Conservation (phyloP, 1,140 invertebrate species). For the Pararge aegeria region DNA sequence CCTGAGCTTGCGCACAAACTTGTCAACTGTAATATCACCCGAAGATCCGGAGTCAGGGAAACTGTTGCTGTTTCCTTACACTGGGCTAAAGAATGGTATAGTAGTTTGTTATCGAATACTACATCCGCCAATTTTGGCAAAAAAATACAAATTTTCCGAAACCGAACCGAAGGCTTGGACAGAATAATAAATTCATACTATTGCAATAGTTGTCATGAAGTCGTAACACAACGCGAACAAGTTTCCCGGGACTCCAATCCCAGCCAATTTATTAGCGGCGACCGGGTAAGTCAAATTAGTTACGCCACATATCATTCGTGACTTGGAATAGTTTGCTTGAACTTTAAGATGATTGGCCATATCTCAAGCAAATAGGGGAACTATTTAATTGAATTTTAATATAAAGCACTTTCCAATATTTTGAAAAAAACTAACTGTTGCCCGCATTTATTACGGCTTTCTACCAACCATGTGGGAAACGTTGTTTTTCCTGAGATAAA, state of each 20-base stretch:
- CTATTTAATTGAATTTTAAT: conserved; percentile 15
- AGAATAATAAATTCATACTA: too few relatives aligned
- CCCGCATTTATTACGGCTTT: too few relatives aligned
- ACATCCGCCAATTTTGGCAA: not conserved
- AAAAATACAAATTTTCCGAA: not conserved
- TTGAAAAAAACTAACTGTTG: too few relatives aligned
- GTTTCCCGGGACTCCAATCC: conserved; percentile 32
- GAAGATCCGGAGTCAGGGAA: too few relatives aligned
- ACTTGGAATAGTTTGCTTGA: conserved; percentile 30
- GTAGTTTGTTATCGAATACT: too few relatives aligned
- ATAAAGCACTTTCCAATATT: not conserved
- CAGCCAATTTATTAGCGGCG: conserved; percentile 50
- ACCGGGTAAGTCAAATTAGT: conserved; percentile 38
- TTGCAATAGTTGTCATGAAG: not conserved
- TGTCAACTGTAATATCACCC: too few relatives aligned
- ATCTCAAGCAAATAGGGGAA: conserved; percentile 6
- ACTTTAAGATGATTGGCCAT: conserved; percentile 22
- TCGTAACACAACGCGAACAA: conserved; percentile 4
- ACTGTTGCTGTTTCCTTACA: too few relatives aligned
- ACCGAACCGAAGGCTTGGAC: too few relatives aligned
- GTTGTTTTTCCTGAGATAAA: too few relatives aligned
- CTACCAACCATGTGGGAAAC: too few relatives aligned
- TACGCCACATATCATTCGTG: conserved; percentile 40
- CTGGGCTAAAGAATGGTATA: too few relatives aligned
- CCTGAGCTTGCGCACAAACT: too few relatives aligned